Base-by-base conservation (phyloP, 2,888 invertebrate species). In the Ommatoiulus sabulosus region DNA sequence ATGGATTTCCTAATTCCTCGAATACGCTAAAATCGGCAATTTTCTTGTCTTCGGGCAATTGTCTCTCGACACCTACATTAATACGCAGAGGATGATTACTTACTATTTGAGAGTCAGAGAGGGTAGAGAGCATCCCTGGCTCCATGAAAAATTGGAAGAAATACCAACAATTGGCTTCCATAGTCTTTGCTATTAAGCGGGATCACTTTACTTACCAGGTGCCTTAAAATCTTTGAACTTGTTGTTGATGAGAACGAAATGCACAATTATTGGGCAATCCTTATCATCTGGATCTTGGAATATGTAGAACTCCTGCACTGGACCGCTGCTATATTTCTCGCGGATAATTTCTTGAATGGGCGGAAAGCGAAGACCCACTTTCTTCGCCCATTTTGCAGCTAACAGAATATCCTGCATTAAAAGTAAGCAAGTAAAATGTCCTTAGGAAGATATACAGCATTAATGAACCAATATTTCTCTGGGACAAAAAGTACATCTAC, bases 1-100 rank as follows among this genome's bases (percentile, higher is more conserved):
- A 93, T 3, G 93, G 92, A 7, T 92, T 91, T 8, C 91, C 90
- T 0, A 92, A 91, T 90, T 93, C 93, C 89, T 92, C 92, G 91
- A 93, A 93, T 7, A 93, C 91, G 84, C 91, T 91, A 90, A 93
- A 93, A 90, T 93, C 91, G 2, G 92, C 93, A 90, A 93, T 93
- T 6, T 92, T 91, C 20, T 91, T 91, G 88, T 93, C 93, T 89
- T 93, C 92, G 85, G 92, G 90, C 0, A 92, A 92, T 87, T 91
- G 90, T 86, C 93, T 90, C 86, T 91, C 91, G 6, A 93, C 91
- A 84, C 92, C 93, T 93, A 90, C 15, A 90, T 20, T 48, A 87
- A 44, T 2, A 35, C 35, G 35, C 35, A 35, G 35, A 35, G 35
- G 35, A 35, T 35, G 35, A 35, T 35, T 35, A 2, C 2, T 35